Evolutionary conservation across 2,113 vertebrate genomes (phyloP), one percentile per base, ranked within the genome.

Genomic region (Maccullochella peelii): DNA sequence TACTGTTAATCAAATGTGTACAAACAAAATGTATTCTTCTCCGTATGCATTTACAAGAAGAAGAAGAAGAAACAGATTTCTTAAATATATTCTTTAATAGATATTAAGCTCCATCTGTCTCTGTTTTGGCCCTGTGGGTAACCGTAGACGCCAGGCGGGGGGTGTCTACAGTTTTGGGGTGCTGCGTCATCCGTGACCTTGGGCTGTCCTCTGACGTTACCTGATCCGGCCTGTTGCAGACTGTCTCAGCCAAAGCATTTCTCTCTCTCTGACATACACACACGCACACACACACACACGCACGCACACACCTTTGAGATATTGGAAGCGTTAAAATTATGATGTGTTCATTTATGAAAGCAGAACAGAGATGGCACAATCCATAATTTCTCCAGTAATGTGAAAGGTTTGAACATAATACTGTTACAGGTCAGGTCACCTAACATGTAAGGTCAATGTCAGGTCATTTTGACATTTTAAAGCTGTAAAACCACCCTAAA

Each of bases 171-270:
- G 55, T 86, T 63, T 79, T 1, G 47, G 58, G 84, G 77, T 42
- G 74, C 69, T 74, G 69, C 62, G 23, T 82, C 84, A 77, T 47
- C 50, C 16, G 8, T 76, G 78, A 69, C 72, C 86, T 86, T 66
- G 63, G 69, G 77, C 55, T 89, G 54, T 65, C 57, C 69, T 80
- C 65, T 72, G 69, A 67, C 83, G 93, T 91, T 88, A 95, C 88
- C 80, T 73, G 91, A 95, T 95, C 94, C 65, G 20, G 44, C 20
- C 50, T 94, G 93, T 94, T 89, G 90, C 90, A 87, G 72, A 73
- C 76, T 78, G 80, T 74, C 77, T 8, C 8, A 57, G 61, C 63
- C 38, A 36, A 75, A 73, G 78, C 79, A 85, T 84, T 67, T 83
- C 38, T 75, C 55, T 67, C 25, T 67, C 58, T 84, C 55, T 3